These are phyloP conservation scores for Hoplostethus atlanticus DNA, from an alignment of 2,797 vertebrate genomes.

Conservation along the genomic window DNA sequence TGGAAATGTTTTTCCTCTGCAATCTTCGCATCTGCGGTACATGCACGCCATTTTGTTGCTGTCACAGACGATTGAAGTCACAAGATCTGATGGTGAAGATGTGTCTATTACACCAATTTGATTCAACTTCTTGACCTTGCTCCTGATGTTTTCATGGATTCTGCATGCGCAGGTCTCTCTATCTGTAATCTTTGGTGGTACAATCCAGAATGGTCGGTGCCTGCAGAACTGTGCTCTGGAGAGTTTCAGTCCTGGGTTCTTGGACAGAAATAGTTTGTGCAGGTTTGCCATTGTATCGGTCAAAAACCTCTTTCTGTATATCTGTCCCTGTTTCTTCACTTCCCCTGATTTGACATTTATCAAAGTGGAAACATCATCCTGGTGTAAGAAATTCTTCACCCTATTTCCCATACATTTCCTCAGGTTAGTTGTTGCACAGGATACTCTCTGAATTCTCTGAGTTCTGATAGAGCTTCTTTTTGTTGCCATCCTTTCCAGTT, in stretches of 20 bases:
- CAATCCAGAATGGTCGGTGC: slow-evolving; percentile 15
- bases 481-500: too few species aligned
- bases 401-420: too few species aligned
- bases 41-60: background rate
- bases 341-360: too few species aligned
- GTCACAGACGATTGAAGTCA: slow-evolving; percentile 25
- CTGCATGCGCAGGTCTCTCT: slow-evolving; percentile 19
- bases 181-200: background rate
- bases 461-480: too few species aligned
- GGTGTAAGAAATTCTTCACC: too few species aligned
- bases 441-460: too few species aligned
- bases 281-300: slow-evolving; percentile 33
- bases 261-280: slow-evolving; percentile 19
- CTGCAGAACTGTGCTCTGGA: slow-evolving; percentile 20
- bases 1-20: slow-evolving; percentile 14
- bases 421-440: too few species aligned
- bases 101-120: too few species aligned
- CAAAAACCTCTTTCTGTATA: slow-evolving; percentile 12
- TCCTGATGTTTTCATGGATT: too few species aligned
- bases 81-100: too few species aligned
- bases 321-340: slow-evolving; percentile 18
- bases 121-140: too few species aligned
- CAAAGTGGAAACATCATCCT: too few species aligned
- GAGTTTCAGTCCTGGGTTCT: slow-evolving; percentile 20
- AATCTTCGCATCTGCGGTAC: slow-evolving; percentile 2